phyloP scores from a whole-genome alignment of 1,140 invertebrate genomes.

The Papilio dardanus region DNA sequence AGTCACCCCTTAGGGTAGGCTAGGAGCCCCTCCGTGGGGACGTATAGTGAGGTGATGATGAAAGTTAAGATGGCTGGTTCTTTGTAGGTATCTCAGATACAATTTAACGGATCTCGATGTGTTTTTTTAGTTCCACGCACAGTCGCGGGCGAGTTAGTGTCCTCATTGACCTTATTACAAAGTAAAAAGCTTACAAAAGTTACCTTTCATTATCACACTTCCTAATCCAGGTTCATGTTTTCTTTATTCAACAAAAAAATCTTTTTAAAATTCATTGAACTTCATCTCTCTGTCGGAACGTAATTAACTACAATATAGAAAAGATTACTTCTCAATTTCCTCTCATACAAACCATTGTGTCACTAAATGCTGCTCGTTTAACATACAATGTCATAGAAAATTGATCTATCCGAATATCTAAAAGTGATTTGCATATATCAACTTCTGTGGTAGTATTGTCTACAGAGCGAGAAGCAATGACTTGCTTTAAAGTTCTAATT shows the following conservation, averaged over 20 bases:
- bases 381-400: conserved; percentile 47
- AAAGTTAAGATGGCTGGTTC: no score
- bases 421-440: conserved; percentile 46
- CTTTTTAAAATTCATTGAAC: not conserved
- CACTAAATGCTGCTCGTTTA: conserved; percentile 41
- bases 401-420: conserved; percentile 41
- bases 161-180: no score
- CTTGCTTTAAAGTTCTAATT: not conserved
- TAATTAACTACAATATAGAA: conserved; percentile 34
- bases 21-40: no score
- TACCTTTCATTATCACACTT: not conserved
- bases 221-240: no score
- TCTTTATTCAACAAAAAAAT: not conserved
- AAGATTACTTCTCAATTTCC: conserved; percentile 43
- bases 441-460: conserved; percentile 32
- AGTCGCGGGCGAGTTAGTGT: no score
- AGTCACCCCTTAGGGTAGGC: no score
- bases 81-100: no score
- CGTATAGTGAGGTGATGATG: no score
- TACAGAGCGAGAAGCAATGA: not conserved
- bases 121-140: no score
- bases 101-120: no score
- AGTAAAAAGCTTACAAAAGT: not conserved
- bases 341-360: conserved; percentile 39
- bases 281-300: not conserved